Evolutionary conservation across 92 coral and sea anemone genomes (phyloP).

Genomic region (Phenganax subtilis): DNA sequence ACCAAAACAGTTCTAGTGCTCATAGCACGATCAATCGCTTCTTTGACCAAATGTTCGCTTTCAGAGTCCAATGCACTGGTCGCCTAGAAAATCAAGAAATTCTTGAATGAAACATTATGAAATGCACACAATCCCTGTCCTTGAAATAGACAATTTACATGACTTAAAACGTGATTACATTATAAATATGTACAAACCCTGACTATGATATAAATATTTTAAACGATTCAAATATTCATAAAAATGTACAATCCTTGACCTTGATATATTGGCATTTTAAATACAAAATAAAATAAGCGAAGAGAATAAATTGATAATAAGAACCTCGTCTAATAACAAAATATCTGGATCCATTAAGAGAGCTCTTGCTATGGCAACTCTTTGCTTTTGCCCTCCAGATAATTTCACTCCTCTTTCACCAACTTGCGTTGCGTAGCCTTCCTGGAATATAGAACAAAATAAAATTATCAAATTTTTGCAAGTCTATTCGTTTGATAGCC

Average conservation of each 20-base stretch:
- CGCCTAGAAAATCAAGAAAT: constrained; percentile 50
- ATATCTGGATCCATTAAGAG: constrained; percentile 88
- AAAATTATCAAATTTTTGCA: neutral
- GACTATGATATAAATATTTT: too few relatives aligned
- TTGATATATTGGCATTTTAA: neutral
- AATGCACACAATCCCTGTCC: neutral
- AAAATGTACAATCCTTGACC: neutral
- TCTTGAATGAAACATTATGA: neutral
- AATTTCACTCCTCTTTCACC: constrained; percentile 90
- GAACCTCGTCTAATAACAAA: constrained; percentile 91
- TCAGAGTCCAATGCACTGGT: constrained; percentile 96
- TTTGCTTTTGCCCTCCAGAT: constrained; percentile 96
- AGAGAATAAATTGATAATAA: neutral
- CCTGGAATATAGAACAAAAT: constrained; percentile 35
- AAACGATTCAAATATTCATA: too few relatives aligned
- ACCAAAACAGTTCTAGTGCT: constrained; percentile 79
- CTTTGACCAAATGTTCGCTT: constrained; percentile 86
- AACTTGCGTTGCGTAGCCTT: constrained; percentile 82
- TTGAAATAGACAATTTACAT: too few relatives aligned
- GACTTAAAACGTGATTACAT: too few relatives aligned
- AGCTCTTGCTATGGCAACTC: constrained; percentile 96
- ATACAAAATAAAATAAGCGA: neutral
- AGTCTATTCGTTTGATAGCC: neutral
- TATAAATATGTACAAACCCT: too few relatives aligned
- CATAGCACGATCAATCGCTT: constrained; percentile 97